These are phyloP conservation scores for Montipora efflorescens DNA, from an alignment of 64 coral and sea anemone species.

Conservation along the genomic window DNA sequence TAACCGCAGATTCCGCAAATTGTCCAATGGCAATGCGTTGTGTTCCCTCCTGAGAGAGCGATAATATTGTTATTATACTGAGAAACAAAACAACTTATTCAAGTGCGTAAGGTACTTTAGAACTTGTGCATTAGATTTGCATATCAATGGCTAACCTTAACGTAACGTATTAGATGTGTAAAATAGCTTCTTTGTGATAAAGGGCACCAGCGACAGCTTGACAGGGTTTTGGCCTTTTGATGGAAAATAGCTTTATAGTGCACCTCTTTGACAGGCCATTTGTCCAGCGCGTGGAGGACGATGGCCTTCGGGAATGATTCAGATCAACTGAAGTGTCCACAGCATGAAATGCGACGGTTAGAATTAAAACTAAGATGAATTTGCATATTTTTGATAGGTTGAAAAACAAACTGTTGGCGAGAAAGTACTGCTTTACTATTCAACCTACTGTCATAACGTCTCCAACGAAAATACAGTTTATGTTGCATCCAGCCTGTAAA, in stretches of 20 bases:
- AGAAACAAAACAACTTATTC: slow-evolving; percentile 51
- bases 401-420: neutral
- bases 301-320: neutral
- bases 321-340: neutral
- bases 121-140: slow-evolving; percentile 22
- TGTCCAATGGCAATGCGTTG: slow-evolving; percentile 16
- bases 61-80: slow-evolving; percentile 37
- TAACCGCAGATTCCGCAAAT: slow-evolving; percentile 28
- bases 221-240: slow-evolving; percentile 1
- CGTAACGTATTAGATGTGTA: slow-evolving; percentile 28
- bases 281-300: neutral
- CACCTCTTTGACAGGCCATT: neutral
- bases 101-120: slow-evolving; percentile 33
- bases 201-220: neutral
- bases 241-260: neutral
- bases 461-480: neutral
- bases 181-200: slow-evolving; percentile 8
- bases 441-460: neutral
- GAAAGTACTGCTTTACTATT: neutral
- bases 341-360: neutral
- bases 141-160: slow-evolving; percentile 22
- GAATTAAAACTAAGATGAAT: neutral
- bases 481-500: no score
- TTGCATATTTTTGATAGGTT: neutral
- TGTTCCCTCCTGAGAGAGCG: slow-evolving; percentile 6